Base-by-base conservation (phyloP, 2,113 vertebrate species). In the Okapia johnstoni region DNA sequence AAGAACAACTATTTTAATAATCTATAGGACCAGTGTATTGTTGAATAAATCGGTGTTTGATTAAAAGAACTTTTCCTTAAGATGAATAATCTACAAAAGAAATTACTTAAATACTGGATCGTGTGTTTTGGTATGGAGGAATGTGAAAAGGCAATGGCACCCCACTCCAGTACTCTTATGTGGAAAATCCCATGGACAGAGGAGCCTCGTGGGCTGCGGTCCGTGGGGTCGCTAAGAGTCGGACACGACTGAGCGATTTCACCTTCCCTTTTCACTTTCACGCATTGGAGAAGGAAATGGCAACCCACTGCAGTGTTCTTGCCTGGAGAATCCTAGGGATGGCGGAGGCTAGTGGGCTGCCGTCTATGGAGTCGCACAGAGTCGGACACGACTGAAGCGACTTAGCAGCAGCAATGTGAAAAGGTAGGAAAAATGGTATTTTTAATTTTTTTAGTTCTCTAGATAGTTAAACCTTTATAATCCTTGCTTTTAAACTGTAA, bases 41-140 rank as follows among this genome's bases (percentile, higher is more conserved):
- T 89, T 81, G 36, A 94, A 28, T 92, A 97, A 85, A 88, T 85
- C 70, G 3, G 12, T 63, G 33, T 94, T 90, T 40, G 70, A 54
- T 94, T 95, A 93, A 93, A 90, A 55, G 33, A 85, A 40, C 54
- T 93, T 88, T 94, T 70, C 15, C 92, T 90, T 93, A 57, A 80
- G 87, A 55, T 88, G 63, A 85, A 40, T 90, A 54, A 70, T 80
- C 17, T 95, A 76, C 40, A 57, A 8, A 90, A 70, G 30, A 96
- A 94, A 36, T 13, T 86, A 48, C 52, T 79, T 79, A 76, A 94
- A 50, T 85, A 46, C 7, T 88, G 43, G 50, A 36, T 58, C 83
- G 5, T 93, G 4, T 93, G 60, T 73, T 81, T 89, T 90, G 85
- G 40, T 87, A 70, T 88, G 9, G n/a, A 36, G 19, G 25, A 93